Evolutionary conservation across 2,797 vertebrate genomes (phyloP), one percentile per base, ranked within the genome.

Genomic region (Melanogrammus aeglefinus): DNA sequence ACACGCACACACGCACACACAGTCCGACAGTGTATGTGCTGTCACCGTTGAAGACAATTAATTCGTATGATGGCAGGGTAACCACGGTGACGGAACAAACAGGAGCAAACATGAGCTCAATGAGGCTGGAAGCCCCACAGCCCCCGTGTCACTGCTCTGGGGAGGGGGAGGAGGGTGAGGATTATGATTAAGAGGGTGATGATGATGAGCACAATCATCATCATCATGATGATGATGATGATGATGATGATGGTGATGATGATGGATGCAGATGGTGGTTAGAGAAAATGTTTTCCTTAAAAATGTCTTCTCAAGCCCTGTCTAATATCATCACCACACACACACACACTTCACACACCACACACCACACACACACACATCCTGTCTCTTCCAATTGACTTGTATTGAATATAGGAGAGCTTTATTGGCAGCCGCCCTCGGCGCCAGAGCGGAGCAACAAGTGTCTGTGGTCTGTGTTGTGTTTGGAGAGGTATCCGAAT

Each of bases 261-360:
- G 51, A 9, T n/a, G 51, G 41, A 13, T 44, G 41, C 38, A 39
- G 38, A 4, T 51, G 47, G 18, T n/a, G 41, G 41, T 63, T 63
- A 7, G 5, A 6, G 51, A 63, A 16, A n/a, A 63, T 63, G 21
- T 63, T 63, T n/a, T 21, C 51, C 21, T 24, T 63, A 21, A 63
- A 24, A 63, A 78, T 76, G 6, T 75, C 44, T 24, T 63, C 44
- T n/a, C n/a, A 8, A 80, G 73, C 75, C 41, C 73, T 84, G 85
- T 69, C 3, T 14, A 44, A 51, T 21, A 51, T 5, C 14, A 51
- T 21, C 35, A 44, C 41, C n/a, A 38, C 36, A 7, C 38, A 39
- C 38, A 10, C 38, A 10, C 38, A 7, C 38, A 10, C 38, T 10
- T 1, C 38, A 1, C 38, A 39, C 38, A 6, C 38, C 35, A 44